A percentile compares a stretch with the other conserved stretches of the same genome.
These are phyloP conservation scores for Delphinapterus leucas DNA, from an alignment of 2,113 vertebrate species.

Conservation along the genomic window DNA sequence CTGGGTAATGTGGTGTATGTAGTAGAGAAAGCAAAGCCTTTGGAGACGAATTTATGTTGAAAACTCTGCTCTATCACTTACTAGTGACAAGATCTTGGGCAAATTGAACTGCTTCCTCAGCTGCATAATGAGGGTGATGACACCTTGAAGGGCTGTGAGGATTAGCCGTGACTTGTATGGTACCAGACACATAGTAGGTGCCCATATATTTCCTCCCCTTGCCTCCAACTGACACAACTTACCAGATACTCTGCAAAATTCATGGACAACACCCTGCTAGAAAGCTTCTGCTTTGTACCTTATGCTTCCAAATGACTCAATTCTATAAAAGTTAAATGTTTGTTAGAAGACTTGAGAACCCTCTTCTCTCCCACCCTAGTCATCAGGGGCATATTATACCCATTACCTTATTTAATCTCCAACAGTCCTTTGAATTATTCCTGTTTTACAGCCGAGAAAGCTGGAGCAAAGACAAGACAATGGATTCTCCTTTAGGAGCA, in stretches of 20 bases:
- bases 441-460: neutral
- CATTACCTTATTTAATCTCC: neutral
- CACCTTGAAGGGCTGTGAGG: neutral
- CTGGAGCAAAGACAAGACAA: neutral
- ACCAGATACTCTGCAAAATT: neutral
- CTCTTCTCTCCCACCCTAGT: neutral
- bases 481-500: neutral
- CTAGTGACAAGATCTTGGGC: neutral
- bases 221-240: neutral
- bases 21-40: neutral
- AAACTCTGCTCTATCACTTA: neutral
- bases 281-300: neutral
- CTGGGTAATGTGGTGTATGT: neutral
- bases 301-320: neutral
- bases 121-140: neutral
- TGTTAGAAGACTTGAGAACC: neutral
- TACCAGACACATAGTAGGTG: neutral
- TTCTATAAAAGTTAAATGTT: neutral
- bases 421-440: neutral
- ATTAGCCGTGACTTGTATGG: fast-evolving
- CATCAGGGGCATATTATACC: neutral
- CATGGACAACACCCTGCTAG: neutral
- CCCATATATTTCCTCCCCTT: neutral
- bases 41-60: neutral
- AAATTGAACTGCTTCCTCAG: neutral